Base-by-base conservation (phyloP, 2,797 vertebrate species). In the Pempheris klunzingeri region DNA sequence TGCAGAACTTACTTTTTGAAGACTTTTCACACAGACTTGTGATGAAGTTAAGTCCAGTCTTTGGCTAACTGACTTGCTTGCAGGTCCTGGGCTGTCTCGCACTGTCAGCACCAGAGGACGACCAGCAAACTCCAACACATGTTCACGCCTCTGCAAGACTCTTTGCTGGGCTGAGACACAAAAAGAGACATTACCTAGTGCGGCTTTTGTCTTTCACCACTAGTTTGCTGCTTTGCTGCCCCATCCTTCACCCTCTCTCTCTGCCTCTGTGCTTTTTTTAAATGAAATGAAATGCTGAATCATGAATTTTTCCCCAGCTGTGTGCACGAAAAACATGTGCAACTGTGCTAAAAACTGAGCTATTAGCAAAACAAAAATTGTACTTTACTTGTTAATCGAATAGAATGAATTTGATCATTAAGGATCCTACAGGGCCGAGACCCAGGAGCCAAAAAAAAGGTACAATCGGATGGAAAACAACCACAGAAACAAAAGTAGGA, bases 161-260 rank as follows among this genome's bases (percentile, higher is more conserved):
- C 82, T 82, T 73, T 78, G 64, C 67, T 89, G 88, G 70, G 39
- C 90, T 91, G 62, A 62, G 30, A 53, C 6, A 41, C 11, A 55
- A 28, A 47, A 17, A 4, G 0, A 6, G 3, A 44, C 7, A 60
- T n/a, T 7, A 4, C 0, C 18, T 18, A 15, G 46, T 43, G 22
- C 13, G 50, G 14, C 13, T 30, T 38, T 54, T 26, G 12, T 18
- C 3, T 68, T 20, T 55, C 8, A 63, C 0, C 18, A 34, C 2
- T 17, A 24, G 1, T 43, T 34, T 49, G 36, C 13, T 24, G 7
- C 12, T 59, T 39, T 17, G 34, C 47, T 47, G 11, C 30, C 28
- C 15, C 0, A 18, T 43, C 28, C 30, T 5, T 11, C 10, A 47
- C 7, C 22, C 9, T 24, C 18, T 44, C 3, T 18, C 6, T 4